These are phyloP conservation scores for Varanus komodoensis DNA, from an alignment of 2,113 vertebrate species.

Conservation along the genomic window DNA sequence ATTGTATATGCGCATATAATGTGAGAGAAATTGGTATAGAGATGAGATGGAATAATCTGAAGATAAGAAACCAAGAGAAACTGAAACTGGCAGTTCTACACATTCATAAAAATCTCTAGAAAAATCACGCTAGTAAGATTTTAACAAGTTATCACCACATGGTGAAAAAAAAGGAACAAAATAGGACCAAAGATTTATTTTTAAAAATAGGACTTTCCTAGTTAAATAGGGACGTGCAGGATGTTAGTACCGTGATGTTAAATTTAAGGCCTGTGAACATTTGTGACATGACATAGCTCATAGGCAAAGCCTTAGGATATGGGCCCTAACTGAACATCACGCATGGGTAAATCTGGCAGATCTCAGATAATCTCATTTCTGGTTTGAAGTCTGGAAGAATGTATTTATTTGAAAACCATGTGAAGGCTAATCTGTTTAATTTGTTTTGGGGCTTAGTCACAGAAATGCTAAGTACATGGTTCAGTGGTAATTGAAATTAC, in stretches of 20 bases:
- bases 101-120: too few relatives aligned
- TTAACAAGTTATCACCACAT: not conserved
- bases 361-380: conserved; percentile 20
- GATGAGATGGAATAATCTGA: too few relatives aligned
- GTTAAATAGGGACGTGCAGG: not conserved
- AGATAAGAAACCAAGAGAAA: too few relatives aligned
- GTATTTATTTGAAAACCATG: conserved; percentile 10
- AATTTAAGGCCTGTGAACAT: not conserved
- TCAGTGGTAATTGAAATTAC: conserved; percentile 16
- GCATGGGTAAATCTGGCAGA: conserved; percentile 13
- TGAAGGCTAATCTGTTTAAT: conserved; percentile 6
- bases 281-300: not conserved
- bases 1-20: too few relatives aligned
- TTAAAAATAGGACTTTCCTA: not conserved
- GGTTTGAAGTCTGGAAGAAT: conserved; percentile 1
- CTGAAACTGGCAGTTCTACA: too few relatives aligned
- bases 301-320: not conserved
- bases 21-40: too few relatives aligned
- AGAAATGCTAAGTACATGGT: not conserved
- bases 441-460: conserved; percentile 25
- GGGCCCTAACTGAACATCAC: not conserved
- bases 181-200: not conserved
- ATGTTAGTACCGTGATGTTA: not conserved
- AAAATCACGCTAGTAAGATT: not conserved
- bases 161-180: not conserved